Percentiles rank a stretch among this genome's conserved stretches.
Conservation (phyloP, 2,888 invertebrate genomes). For the Gortyna flavago region DNA sequence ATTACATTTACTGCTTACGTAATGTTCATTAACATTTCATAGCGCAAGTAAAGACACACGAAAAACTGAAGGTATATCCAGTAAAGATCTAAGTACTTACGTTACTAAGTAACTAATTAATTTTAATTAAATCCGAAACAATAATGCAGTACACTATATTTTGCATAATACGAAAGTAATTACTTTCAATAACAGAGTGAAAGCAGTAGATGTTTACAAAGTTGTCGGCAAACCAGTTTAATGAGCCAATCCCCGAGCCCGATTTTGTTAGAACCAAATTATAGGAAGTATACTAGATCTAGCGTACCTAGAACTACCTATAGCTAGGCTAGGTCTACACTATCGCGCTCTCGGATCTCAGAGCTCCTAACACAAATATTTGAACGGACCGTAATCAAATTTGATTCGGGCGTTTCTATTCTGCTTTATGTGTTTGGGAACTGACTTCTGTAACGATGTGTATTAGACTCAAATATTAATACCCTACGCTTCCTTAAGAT, state of each 20-base stretch:
- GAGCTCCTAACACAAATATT: constrained; percentile 61
- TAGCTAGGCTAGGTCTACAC: constrained; percentile 48
- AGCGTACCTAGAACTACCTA: constrained; percentile 38
- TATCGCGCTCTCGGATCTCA: constrained; percentile 42
- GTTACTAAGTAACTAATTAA: background rate
- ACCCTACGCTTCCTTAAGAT: constrained; percentile 2
- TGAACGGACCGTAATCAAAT: constrained; percentile 57
- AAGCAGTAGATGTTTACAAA: constrained; percentile 72
- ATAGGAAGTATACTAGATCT: constrained; percentile 72
- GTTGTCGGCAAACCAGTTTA: constrained; percentile 73
- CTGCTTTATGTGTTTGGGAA: constrained; percentile 34
- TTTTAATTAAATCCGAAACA: constrained; percentile 19
- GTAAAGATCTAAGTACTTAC: background rate
- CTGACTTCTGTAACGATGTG: constrained; percentile 42
- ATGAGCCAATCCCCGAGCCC: constrained; percentile 72
- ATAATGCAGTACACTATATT: constrained; percentile 42
- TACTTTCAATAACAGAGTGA: constrained; percentile 72
- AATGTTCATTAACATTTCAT: background rate
- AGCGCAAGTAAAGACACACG: background rate
- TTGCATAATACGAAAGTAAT: constrained; percentile 62
- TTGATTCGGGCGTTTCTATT: constrained; percentile 48
- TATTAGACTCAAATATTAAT: constrained; percentile 34
- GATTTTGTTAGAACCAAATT: constrained; percentile 79
- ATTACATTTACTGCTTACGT: background rate
- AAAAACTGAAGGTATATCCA: background rate